These are phyloP conservation scores for Lepidurus couesii DNA, from an alignment of 1,140 invertebrate genomes.

Conservation along the genomic window DNA sequence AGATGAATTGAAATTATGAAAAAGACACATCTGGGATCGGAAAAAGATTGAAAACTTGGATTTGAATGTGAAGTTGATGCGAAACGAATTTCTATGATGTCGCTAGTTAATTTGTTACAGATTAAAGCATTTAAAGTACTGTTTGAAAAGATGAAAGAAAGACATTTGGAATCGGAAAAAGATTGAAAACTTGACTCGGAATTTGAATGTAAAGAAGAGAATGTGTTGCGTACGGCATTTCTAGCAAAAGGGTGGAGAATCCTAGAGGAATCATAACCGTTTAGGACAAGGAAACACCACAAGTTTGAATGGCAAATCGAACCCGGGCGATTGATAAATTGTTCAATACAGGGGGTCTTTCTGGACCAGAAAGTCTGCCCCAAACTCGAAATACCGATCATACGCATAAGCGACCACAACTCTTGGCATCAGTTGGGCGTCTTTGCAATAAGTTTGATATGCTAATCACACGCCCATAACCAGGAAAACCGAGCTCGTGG, in stretches of 20 bases:
- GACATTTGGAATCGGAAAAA: too few species aligned
- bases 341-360: slow-evolving; percentile 18
- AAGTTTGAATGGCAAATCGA: neutral
- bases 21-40: too few species aligned
- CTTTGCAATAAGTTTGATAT: slow-evolving; percentile 22
- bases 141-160: too few species aligned
- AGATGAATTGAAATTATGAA: too few species aligned
- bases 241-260: neutral
- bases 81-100: too few species aligned
- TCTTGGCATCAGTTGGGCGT: slow-evolving; percentile 13
- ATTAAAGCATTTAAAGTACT: too few species aligned
- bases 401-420: neutral
- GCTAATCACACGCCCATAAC: neutral
- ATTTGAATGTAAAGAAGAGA: neutral
- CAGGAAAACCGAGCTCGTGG: slow-evolving; percentile 1
- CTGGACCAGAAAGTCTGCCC: neutral
- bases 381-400: slow-evolving; percentile 12
- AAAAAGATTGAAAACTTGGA: too few species aligned
- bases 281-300: neutral
- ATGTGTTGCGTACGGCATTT: neutral
- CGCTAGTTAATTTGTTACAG: too few species aligned
- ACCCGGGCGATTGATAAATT: neutral
- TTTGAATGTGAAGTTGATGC: too few species aligned
- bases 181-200: too few species aligned
- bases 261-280: neutral